A percentile compares a stretch with the other conserved stretches of the same genome.
phyloP scores from a whole-genome alignment of 2,113 vertebrate species.

The Agelaius phoeniceus region DNA sequence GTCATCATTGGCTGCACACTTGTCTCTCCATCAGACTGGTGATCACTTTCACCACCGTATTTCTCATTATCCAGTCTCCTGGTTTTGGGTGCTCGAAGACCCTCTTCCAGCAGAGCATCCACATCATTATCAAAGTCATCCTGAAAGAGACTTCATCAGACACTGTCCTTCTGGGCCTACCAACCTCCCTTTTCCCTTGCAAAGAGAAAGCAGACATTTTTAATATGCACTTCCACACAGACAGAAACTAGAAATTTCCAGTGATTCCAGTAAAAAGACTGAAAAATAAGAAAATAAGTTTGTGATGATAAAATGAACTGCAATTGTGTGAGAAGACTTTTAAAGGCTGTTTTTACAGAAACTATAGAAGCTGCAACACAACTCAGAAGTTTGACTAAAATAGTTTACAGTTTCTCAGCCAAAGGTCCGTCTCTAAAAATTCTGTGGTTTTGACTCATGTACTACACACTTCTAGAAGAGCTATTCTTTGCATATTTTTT shows the following conservation, averaged over 20 bases:
- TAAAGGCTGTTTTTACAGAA: neutral
- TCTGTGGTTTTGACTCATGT: neutral
- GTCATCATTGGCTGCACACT: constrained; percentile 99
- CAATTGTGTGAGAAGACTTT: neutral
- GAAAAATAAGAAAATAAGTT: constrained; percentile 37
- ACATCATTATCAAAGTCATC: constrained; percentile 99
- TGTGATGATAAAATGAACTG: neutral
- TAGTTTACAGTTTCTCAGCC: neutral
- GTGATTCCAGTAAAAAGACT: constrained; percentile 12
- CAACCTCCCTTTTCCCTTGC: constrained; percentile 13
- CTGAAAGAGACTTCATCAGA: constrained; percentile 85
- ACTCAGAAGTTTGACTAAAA: neutral
- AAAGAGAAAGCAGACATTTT: neutral
- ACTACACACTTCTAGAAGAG: neutral
- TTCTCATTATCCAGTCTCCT: constrained; percentile 89
- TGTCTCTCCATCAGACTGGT: constrained; percentile 91
- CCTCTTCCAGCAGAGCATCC: constrained; percentile 95
- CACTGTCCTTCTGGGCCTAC: neutral
- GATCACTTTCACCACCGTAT: constrained; percentile 89
- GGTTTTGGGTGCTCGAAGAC: constrained; percentile 94
- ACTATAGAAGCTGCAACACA: neutral
- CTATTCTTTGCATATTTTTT: neutral
- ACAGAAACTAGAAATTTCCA: constrained; percentile 18
- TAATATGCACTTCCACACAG: neutral
- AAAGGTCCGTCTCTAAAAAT: neutral